Evolutionary conservation across 2,797 vertebrate species (phyloP).

Genomic region (Phoeniculus purpureus): DNA sequence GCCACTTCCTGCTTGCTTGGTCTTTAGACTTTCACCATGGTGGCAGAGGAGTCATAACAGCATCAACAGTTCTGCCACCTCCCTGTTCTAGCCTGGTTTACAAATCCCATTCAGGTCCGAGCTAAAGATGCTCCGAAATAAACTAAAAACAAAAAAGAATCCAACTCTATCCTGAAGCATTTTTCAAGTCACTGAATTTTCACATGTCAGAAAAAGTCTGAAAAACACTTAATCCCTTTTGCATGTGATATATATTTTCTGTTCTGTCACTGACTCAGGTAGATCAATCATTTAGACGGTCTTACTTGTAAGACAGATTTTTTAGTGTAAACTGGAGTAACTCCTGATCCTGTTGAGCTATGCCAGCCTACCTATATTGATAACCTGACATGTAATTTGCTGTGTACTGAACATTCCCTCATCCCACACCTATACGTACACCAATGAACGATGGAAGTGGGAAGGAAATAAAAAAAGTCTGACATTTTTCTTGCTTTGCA

Average conservation of each 20-base stretch:
- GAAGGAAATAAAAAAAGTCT: background rate
- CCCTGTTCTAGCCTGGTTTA: background rate
- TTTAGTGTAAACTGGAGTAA: background rate
- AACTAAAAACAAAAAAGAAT: background rate
- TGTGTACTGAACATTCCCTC: background rate
- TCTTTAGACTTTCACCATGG: background rate
- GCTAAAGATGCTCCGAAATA: background rate
- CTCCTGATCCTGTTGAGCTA: background rate
- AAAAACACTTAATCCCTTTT: background rate
- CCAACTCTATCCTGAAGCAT: background rate
- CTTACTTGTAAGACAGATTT: background rate
- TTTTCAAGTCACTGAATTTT: background rate
- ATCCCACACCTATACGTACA: background rate
- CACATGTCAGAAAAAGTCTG: background rate
- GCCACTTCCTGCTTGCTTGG: background rate
- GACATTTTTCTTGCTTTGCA: background rate
- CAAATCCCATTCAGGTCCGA: background rate
- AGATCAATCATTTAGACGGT: background rate
- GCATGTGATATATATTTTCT: background rate
- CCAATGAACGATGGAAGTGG: background rate
- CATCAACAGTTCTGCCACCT: background rate
- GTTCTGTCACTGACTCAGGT: background rate
- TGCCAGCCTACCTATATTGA: background rate
- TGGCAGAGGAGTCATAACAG: background rate
- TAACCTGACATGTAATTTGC: background rate